Percentiles rank a stretch among this genome's conserved stretches.
phyloP scores from a whole-genome alignment of 2,797 vertebrate species.

The Enteromius argenteus region DNA sequence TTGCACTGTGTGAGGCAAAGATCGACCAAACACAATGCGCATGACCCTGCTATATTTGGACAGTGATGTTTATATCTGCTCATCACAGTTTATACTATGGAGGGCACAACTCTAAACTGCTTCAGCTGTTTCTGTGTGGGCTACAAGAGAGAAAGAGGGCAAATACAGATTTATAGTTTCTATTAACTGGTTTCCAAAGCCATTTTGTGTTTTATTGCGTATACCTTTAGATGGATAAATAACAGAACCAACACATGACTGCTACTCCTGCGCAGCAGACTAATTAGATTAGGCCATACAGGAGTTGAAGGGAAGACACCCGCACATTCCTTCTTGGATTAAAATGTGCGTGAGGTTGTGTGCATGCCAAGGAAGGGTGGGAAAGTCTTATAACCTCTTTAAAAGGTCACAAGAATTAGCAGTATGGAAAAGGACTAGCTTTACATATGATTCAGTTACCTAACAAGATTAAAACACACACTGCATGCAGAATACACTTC shows the following conservation, averaged over 20 bases:
- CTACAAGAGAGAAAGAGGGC: background rate
- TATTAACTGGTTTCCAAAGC: background rate
- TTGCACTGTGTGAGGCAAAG: constrained; percentile 12
- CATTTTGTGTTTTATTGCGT: background rate
- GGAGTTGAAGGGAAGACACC: constrained; percentile 18
- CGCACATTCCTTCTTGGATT: constrained; percentile 47
- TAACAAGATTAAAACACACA: constrained; percentile 31
- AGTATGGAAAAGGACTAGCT: constrained; percentile 19
- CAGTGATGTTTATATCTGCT: constrained; percentile 51
- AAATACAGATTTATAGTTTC: constrained; percentile 1
- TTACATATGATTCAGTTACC: constrained; percentile 37
- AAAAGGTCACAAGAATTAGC: constrained; percentile 42
- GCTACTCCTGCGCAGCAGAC: background rate
- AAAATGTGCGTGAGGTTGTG: constrained; percentile 16
- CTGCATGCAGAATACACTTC: background rate
- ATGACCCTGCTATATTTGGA: constrained; percentile 51
- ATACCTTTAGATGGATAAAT: background rate
- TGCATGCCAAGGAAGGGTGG: constrained; percentile 39
- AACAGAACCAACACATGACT: constrained; percentile 19
- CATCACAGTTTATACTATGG: constrained; percentile 48
- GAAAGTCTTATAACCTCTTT: constrained; percentile 14
- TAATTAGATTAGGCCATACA: constrained; percentile 10
- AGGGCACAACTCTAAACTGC: constrained; percentile 1
- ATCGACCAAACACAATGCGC: constrained; percentile 26
- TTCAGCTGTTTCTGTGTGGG: background rate